Evolutionary conservation across 2,888 invertebrate genomes (phyloP), one percentile per base, ranked within the genome.

Genomic region (Tipula helvola): DNA sequence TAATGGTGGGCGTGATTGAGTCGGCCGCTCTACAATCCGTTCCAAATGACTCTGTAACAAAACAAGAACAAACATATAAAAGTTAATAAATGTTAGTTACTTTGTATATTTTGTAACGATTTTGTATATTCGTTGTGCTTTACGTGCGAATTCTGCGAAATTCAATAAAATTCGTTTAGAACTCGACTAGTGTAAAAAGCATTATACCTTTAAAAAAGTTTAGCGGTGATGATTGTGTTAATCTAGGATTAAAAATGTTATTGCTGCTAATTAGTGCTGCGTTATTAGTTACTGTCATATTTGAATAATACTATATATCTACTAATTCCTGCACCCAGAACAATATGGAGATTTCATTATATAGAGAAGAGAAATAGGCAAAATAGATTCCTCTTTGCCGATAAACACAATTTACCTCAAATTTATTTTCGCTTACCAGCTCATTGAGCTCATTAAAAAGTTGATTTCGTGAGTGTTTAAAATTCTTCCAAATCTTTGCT

Each of bases 1-100:
- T 87, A 92, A 88, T 18, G 92, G 91, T 36, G 90, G 90, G 83
- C 91, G 91, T 36, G 87, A 90, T 88, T 90, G 87, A 93, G 94
- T 95, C 0, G 97, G 96, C 88, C 97, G 94, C 91, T 97, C 97
- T 87, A 97, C 94, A 90, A 98, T 97, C 89, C 96, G 95, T 90
- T 97, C 96, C 88, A 97, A 92, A 90, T 97, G 97, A 90, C 95
- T 96, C 97, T 97, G 93, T 86, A 90, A 89, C 28, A 28, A 28
- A 28, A 28, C 2, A 28, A 28, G 2, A 28, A 28, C 28, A 71
- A 12, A 87, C 86, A 47, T 86, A 13, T n/a, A 39, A 16, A 36
- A 86, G 71, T 71, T 36, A 71, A 71, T 71, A 71, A 28, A 71
- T 71, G 28, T 71, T 71, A 71, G 71, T 71, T 71, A 71, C 36